phyloP scores from a whole-genome alignment of 2,113 vertebrate genomes.

The Meles meles region DNA sequence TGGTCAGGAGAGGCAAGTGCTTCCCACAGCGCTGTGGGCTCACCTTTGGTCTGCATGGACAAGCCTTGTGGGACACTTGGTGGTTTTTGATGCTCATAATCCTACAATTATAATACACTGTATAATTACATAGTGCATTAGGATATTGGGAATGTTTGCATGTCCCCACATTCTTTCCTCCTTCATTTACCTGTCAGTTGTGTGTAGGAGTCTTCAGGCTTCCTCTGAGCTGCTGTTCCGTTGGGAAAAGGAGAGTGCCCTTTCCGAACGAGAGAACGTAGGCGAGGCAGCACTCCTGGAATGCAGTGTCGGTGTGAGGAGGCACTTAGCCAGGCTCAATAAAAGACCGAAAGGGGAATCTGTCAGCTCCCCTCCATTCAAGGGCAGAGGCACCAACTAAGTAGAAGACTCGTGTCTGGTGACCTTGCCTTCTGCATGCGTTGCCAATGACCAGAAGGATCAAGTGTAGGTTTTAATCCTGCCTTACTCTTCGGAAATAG shows the following conservation, averaged over 20 bases:
- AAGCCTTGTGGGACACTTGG: not conserved
- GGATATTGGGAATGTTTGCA: not conserved
- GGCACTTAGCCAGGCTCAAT: not conserved
- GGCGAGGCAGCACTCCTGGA: not conserved
- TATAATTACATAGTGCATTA: not conserved
- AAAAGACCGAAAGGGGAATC: not conserved
- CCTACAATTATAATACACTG: not conserved
- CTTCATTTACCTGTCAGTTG: not conserved
- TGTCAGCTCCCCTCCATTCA: not conserved
- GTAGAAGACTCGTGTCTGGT: not conserved
- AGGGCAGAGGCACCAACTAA: not conserved
- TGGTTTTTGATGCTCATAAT: not conserved
- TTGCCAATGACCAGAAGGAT: not conserved
- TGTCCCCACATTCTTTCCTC: not conserved
- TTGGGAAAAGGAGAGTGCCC: not conserved
- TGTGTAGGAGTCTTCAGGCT: not conserved
- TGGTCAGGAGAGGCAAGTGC: conserved; percentile 93
- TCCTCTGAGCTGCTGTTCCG: not conserved
- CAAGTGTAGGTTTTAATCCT: not conserved
- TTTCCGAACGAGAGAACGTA: not conserved
- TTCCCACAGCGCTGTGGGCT: not conserved
- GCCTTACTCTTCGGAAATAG: not conserved
- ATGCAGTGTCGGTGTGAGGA: not conserved
- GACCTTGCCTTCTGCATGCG: not conserved
- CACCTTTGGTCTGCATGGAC: fast-evolving